phyloP scores from a whole-genome alignment of 2,113 vertebrate species.

The Eptatretus burgeri region DNA sequence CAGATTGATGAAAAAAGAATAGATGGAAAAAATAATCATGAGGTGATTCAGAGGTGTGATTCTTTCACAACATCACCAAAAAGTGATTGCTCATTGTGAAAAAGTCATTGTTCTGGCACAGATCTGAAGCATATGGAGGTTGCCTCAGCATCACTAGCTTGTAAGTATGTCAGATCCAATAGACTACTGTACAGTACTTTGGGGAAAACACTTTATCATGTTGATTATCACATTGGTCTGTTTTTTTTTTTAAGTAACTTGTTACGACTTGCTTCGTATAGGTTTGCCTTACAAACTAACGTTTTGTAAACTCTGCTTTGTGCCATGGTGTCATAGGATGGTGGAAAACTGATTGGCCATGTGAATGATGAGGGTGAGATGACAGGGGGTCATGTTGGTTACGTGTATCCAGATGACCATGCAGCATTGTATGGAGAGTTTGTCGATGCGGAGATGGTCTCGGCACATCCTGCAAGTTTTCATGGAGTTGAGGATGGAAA shows the following conservation, averaged over 20 bases:
- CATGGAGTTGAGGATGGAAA: conserved; percentile 23
- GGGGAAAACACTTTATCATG: too few species aligned
- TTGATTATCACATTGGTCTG: not conserved
- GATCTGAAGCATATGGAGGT: too few species aligned
- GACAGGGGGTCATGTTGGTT: conserved; percentile 56
- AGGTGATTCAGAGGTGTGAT: too few species aligned
- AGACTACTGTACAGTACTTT: too few species aligned
- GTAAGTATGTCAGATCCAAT: too few species aligned
- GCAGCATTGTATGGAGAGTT: conserved; percentile 50
- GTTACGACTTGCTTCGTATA: not conserved
- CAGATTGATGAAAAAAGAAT: too few species aligned
- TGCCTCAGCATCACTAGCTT: too few species aligned
- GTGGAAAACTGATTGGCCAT: conserved; percentile 52
- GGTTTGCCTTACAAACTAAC: not conserved
- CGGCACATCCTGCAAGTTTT: conserved; percentile 31
- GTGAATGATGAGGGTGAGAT: conserved; percentile 83
- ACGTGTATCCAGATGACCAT: conserved; percentile 50
- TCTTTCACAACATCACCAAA: too few species aligned
- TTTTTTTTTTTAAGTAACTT: not conserved
- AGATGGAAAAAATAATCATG: too few species aligned
- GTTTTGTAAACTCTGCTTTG: not conserved
- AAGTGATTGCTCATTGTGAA: too few species aligned
- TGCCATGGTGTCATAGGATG: conserved; percentile 26
- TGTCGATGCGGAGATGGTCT: conserved; percentile 63
- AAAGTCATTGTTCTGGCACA: too few species aligned